These are phyloP conservation scores for Dryobates pubescens DNA, from an alignment of 2,797 vertebrate genomes.

Conservation along the genomic window DNA sequence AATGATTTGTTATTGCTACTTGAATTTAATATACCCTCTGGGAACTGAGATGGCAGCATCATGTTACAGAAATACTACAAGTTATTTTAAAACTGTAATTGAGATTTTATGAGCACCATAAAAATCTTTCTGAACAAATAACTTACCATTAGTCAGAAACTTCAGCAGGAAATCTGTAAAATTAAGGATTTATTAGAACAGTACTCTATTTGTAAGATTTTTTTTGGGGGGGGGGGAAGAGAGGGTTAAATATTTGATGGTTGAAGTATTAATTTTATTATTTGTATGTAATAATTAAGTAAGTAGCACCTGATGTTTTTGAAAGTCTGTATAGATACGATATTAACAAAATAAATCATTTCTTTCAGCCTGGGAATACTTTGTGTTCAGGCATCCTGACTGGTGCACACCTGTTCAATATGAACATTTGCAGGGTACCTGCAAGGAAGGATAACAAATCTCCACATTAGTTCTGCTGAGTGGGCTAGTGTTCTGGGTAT, in stretches of 20 bases:
- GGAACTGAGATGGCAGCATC: slow-evolving; percentile 80
- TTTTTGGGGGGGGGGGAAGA: background rate
- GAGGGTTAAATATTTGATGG: slow-evolving; percentile 43
- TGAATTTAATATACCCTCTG: slow-evolving; percentile 83
- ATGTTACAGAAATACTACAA: slow-evolving; percentile 80
- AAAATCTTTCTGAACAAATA: slow-evolving; percentile 86
- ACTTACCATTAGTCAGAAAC: slow-evolving; percentile 77
- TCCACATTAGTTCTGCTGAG: background rate
- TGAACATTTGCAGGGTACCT: background rate
- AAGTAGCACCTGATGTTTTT: slow-evolving; percentile 31
- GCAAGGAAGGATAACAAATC: background rate
- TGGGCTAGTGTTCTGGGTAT: background rate
- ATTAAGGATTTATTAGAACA: slow-evolving; percentile 68
- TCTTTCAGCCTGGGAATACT: background rate
- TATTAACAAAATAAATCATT: slow-evolving; percentile 14
- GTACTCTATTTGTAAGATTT: slow-evolving; percentile 56
- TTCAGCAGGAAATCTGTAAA: slow-evolving; percentile 78
- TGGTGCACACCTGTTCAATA: background rate
- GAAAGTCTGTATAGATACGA: background rate
- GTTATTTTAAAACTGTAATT: slow-evolving; percentile 86
- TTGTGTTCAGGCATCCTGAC: background rate
- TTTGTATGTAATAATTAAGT: slow-evolving; percentile 7
- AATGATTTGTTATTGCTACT: slow-evolving; percentile 87
- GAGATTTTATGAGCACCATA: slow-evolving; percentile 81
- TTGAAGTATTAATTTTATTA: slow-evolving; percentile 37